phyloP scores from a whole-genome alignment of 2,888 invertebrate species.

The Rotaria macrura region DNA sequence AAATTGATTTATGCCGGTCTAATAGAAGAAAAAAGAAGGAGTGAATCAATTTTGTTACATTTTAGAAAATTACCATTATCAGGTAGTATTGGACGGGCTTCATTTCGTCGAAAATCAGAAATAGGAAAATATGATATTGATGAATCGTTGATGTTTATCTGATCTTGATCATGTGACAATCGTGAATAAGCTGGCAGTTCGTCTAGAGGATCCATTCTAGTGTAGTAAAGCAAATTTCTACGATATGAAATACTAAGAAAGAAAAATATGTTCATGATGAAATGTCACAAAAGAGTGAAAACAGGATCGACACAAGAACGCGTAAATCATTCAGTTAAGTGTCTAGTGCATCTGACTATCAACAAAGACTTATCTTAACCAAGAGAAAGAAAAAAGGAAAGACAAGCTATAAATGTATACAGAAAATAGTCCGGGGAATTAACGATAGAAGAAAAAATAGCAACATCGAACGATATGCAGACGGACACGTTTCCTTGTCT shows the following conservation, averaged over 20 bases:
- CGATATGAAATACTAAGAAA: too few species aligned
- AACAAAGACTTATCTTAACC: background rate
- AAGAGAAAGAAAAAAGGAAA: background rate
- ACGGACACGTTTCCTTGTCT: background rate
- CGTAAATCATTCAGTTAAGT: background rate
- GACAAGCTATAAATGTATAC: background rate
- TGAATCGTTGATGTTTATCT: background rate
- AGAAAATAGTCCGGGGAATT: background rate
- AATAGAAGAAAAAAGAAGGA: background rate
- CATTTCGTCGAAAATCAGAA: constrained; percentile 8
- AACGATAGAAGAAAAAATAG: background rate
- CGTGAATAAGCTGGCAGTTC: background rate
- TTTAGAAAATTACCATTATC: background rate
- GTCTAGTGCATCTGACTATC: background rate
- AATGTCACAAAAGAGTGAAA: background rate
- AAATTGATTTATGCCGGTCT: constrained; percentile 2
- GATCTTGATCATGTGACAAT: background rate
- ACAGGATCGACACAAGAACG: background rate
- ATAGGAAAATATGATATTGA: background rate
- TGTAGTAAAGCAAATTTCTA: background rate
- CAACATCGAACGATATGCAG: background rate
- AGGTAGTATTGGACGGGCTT: background rate
- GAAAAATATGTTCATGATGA: too few species aligned
- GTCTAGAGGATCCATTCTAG: background rate
- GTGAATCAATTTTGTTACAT: too few species aligned